Percentiles rank a stretch among this genome's conserved stretches.
These are phyloP conservation scores for Argyresthia albistria DNA, from an alignment of 2,888 invertebrate genomes.

Conservation along the genomic window DNA sequence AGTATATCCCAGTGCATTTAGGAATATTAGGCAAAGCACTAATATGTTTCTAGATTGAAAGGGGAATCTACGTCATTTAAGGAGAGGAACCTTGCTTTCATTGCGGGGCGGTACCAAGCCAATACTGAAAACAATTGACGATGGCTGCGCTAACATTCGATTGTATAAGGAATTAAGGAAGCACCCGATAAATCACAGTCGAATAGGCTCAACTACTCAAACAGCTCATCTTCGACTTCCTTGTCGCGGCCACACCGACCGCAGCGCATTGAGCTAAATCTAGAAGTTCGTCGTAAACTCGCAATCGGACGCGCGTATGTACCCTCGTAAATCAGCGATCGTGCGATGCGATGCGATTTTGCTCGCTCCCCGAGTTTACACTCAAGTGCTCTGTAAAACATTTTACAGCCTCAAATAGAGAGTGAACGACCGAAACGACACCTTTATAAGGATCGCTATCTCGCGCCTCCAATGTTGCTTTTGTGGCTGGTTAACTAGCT, in stretches of 20 bases:
- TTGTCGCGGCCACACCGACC: neutral
- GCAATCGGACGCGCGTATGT: conserved; percentile 36
- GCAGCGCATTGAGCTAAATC: neutral
- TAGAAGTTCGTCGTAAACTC: conserved; percentile 30
- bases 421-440: conserved; percentile 12
- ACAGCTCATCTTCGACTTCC: neutral
- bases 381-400: conserved; percentile 38
- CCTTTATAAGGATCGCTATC: neutral
- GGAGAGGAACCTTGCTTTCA: no score
- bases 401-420: conserved; percentile 27
- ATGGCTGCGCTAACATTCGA: neutral
- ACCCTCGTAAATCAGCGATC: conserved; percentile 47
- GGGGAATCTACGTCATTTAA: no score
- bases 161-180: no score
- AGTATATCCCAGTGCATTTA: no score
- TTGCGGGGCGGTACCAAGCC: no score
- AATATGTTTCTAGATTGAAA: no score
- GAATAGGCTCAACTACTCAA: neutral
- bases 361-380: conserved; percentile 36
- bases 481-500: no score
- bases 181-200: no score
- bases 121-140: neutral
- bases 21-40: no score
- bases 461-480: neutral
- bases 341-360: conserved; percentile 49